Base-by-base conservation (phyloP, 92 coral and sea anemone genomes). In the Porites rus region DNA sequence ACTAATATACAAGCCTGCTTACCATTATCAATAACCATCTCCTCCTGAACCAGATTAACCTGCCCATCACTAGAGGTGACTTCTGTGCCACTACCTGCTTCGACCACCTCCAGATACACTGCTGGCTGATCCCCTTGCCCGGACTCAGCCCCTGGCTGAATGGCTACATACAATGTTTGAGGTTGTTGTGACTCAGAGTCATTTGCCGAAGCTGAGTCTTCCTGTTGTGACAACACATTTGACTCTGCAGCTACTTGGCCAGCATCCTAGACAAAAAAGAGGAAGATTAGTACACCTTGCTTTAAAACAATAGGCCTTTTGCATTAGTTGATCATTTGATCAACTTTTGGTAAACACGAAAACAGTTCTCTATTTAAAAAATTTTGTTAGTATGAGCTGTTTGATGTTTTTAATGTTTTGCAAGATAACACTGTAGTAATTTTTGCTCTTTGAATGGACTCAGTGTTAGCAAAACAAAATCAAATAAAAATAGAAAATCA, bases 101-200 rank as follows among this genome's bases (percentile, higher is more conserved):
- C 99, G 64, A 97, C 99, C 38, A 97, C 99, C 78, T 97, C 99
- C 70, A 97, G 96, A 87, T 95, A 97, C 65, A 97, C 99, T 1
- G 99, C 99, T n/a, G 99, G 99, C 77, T 97, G 98, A 13, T 93
- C 98, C 22, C 91, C 96, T 52, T 96, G 95, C 4, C 91, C 86
- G 0, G 95, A 88, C 65, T 94, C 98, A 86, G 92, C 96, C 6
- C 96, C 95, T 6, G 96, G 99, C 73, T 97, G 99, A 17, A 97
- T 97, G 28, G 99, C 99, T 5, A 97, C 99, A 79, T 97, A 97
- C 81, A 97, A 75, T 17, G 99, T 97, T 83, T 96, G 98, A 19
- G 88, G 88, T 65, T 95, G 92, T 24, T 77, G 74, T 67, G 88
- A 67, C 13, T 93, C 82, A 14, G 69, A 51, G 38, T 62, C 87